Base-by-base conservation (phyloP, 2,113 vertebrate genomes). In the Microtus montanus region DNA sequence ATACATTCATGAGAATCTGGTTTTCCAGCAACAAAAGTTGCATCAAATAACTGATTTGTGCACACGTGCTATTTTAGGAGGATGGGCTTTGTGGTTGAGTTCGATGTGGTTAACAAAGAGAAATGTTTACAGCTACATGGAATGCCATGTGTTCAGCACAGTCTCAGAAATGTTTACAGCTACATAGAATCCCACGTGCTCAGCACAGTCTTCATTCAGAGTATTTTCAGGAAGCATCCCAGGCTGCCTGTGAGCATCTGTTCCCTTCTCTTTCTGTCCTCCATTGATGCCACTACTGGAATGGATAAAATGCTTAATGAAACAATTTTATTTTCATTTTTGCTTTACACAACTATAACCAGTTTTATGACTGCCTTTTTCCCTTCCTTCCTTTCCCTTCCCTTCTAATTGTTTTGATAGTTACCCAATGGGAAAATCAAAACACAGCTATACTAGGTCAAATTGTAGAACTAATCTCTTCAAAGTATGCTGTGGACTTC, bases 1-100 rank as follows among this genome's bases (percentile, higher is more conserved):
- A 63, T 19, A 86, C 5, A 70, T 71, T 83, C 12, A 54, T 77
- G 78, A 33, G 24, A 82, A 73, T 63, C 63, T 93, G 20, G n/a
- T 94, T 95, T 94, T 41, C 9, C n/a, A 93, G 41, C 28, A 47
- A 2, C 12, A 89, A 74, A 92, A 89, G 41, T 64, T 68, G 24
- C 77, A 58, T 70, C 90, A 95, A 92, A 80, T 86, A 95, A 33
- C 26, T 71, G 17, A 15, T 88, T 86, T 92, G 24, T 63, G 74
- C 64, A 80, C 58, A 33, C 12, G 3, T 61, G 22, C 52, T 58
- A 10, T 64, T 91, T 93, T 68, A 71, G 30, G 8, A 91, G 22
- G 35, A 17, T 33, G 30, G 58, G 7, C 26, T 64, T 87, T 93
- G 44, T 90, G 44, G 20, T 33, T 94, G 78, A 22, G 5, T 71